Evolutionary conservation across 2,797 vertebrate genomes (phyloP), one percentile per base, ranked within the genome.

Genomic region (Gadopsis bispinosus): DNA sequence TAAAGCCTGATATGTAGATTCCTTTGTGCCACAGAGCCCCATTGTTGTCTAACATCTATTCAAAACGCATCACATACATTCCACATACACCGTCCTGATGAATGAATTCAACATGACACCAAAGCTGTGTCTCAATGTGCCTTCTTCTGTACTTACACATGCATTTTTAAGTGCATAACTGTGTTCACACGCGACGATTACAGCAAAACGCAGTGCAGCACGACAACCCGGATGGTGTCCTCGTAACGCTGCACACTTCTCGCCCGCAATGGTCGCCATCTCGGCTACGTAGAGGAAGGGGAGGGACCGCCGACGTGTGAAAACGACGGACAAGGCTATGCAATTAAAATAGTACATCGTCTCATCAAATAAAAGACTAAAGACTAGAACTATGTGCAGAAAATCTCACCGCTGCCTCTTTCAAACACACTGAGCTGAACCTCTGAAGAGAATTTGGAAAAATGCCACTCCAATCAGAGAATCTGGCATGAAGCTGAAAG

Each of bases 401-500:
- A 43, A 73, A 66, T 26, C 31, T n/a, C 6, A 6, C 53, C 61
- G 48, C 65, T 13, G 8, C 33, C 1, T 58, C 56, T 50, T n/a
- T 54, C 45, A 60, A 75, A 75, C 39, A 50, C 20, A 5, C 29
- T 8, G 11, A 71, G 16, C 47, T n/a, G 12, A 56, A 68, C 66
- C 37, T 63, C 61, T 83, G 51, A 64, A 41, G 41, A 55, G 55
- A 75, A 66, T 80, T 64, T 70, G 47, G 35, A 73, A 39, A 75
- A 39, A 75, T 85, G 29, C 69, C 31, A 54, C 75, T 82, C 64
- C 64, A 88, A 79, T 84, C 77, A 73, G 59, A 60, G 51, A 77
- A 83, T 68, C 65, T 73, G 67, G 31, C 64, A 12, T 69, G 68
- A 83, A 85, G 56, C 66, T 77, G 20, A 88, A 85, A 83, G 77